Evolutionary conservation across 2,113 vertebrate species (phyloP), one percentile per base, ranked within the genome.

Genomic region (Megatriorchis doriae): DNA sequence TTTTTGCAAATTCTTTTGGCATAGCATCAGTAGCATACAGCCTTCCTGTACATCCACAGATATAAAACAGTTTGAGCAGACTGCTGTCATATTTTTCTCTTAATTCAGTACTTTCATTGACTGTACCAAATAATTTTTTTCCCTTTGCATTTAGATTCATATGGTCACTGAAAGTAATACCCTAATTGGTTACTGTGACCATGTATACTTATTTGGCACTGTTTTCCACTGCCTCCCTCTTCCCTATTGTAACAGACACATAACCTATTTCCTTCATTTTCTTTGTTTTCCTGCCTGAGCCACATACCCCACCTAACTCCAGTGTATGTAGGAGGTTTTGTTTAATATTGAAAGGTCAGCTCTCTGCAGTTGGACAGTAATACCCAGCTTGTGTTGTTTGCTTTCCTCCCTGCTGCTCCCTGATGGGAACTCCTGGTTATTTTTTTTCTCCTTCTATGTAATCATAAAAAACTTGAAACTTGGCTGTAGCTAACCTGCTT

Each of bases 271-370:
- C 21, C 48, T 73, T 83, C 0, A 1, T 53, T 93, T 85, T 65
- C 40, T 81, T 79, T 92, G 50, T 80, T 81, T 95, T 94, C 50
- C 13, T 94, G 31, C 27, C n/a, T 70, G 26, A 94, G 25, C 70
- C 36, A 56, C 21, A 14, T 50, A 67, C 13, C 45, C 17, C 12
- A 65, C 26, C 15, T 32, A 81, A 81, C 40, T 78, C 22, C 42
- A 81, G 81, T 47, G 40, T 62, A 56, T 42, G 50, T 50, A 71
- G 75, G 62, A 91, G 67, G 32, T 62, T 81, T 91, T 88, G 42
- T 50, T 92, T 78, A 84, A 70, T 91, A 78, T 12, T 27, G 59
- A 95, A 96, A 97, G 86, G 93, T 94, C 86, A 96, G 27, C 5
- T 52, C 48, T 42, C 70, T 78, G 58, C 93, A 86, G 75, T 5